These are phyloP conservation scores for Scortum barcoo DNA, from an alignment of 2,113 vertebrate genomes.

Conservation along the genomic window DNA sequence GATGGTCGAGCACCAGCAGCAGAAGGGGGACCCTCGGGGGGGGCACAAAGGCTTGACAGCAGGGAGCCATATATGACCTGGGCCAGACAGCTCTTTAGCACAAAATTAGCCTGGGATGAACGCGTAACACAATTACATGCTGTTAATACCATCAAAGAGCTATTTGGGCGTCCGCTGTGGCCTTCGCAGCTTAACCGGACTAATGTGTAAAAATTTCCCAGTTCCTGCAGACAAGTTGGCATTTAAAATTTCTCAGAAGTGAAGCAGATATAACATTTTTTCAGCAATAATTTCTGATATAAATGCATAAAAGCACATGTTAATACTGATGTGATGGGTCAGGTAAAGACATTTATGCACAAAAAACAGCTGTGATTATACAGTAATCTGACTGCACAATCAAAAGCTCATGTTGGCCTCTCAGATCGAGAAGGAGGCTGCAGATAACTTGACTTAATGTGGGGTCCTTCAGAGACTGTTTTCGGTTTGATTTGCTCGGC, in stretches of 20 bases:
- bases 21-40: slow-evolving; percentile 59
- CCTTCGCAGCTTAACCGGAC: slow-evolving; percentile 12
- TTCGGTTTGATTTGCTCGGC: neutral
- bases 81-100: slow-evolving; percentile 64
- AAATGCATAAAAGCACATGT: neutral
- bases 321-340: neutral
- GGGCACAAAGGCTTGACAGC: slow-evolving; percentile 56
- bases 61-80: slow-evolving; percentile 35
- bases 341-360: neutral
- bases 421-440: neutral
- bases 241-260: neutral
- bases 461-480: too few species aligned
- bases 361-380: neutral
- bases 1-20: slow-evolving; percentile 66
- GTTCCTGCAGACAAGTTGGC: neutral
- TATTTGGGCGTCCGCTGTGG: slow-evolving; percentile 3
- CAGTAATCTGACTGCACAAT: neutral
- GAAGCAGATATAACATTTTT: neutral
- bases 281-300: neutral
- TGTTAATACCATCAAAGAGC: slow-evolving; percentile 62
- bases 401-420: neutral
- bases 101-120: slow-evolving; percentile 65
- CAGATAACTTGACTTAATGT: neutral
- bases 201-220: slow-evolving; percentile 6
- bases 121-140: slow-evolving; percentile 35